Conservation (phyloP, 2,888 invertebrate genomes). For the Lithodes maja region DNA sequence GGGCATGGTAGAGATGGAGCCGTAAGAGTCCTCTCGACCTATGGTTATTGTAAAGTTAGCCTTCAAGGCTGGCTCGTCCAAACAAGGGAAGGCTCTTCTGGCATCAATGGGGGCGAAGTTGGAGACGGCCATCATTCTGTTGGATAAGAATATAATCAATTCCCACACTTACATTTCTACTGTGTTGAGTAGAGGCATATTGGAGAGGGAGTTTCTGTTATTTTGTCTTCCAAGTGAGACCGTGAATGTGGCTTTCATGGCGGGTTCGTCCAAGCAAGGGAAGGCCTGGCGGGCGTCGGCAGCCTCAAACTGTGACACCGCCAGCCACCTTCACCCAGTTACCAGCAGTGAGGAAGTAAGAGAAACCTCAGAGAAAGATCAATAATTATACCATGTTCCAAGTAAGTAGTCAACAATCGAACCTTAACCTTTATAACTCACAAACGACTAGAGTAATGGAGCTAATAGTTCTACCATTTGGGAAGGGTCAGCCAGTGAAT, state of each 20-base stretch:
- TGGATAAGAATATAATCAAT: background rate
- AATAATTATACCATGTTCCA: background rate
- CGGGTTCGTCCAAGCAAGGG: constrained; percentile 85
- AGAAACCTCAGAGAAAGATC: background rate
- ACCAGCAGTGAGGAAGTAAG: constrained; percentile 64
- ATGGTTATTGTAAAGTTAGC: background rate
- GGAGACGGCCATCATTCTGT: background rate
- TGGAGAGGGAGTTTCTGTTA: constrained; percentile 85
- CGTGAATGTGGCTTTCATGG: constrained; percentile 80
- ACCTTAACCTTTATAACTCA: no score
- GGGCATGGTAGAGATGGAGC: background rate
- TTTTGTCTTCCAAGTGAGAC: constrained; percentile 83
- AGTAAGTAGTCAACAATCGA: no score
- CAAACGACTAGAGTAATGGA: no score
- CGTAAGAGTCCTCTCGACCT: background rate
- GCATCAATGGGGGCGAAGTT: background rate
- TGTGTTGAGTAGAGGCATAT: constrained; percentile 75
- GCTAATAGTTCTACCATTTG: no score
- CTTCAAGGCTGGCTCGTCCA: background rate
- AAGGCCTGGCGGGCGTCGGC: constrained; percentile 79
- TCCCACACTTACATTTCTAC: constrained; percentile 20
- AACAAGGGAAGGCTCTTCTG: background rate
- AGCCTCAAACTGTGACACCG: constrained; percentile 75
- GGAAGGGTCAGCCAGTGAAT: no score
- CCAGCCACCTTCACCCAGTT: constrained; percentile 72